Evolutionary conservation across 1,140 invertebrate genomes (phyloP).

Genomic region (Aphaenogaster rudis): DNA sequence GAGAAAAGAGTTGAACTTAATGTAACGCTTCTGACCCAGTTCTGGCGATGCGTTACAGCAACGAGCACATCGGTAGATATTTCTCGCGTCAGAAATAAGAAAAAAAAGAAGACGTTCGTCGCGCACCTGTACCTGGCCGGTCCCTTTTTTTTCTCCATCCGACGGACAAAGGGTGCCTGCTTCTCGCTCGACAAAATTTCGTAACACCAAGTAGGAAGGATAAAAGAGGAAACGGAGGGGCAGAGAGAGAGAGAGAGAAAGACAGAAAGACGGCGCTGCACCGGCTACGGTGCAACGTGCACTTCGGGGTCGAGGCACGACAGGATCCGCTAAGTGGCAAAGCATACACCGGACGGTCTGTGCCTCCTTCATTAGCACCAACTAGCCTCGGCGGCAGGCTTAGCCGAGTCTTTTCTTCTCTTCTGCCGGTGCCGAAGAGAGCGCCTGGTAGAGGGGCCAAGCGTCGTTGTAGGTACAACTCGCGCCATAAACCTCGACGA

Average conservation of each 20-base stretch:
- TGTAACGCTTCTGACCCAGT: constrained; percentile 4
- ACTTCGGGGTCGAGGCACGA: constrained; percentile 78
- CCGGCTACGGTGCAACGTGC: constrained; percentile 63
- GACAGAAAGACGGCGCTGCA: constrained; percentile 52
- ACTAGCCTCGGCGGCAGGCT: constrained; percentile 75
- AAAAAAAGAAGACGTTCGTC: neutral
- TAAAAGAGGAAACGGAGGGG: neutral
- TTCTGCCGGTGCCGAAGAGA: constrained; percentile 73
- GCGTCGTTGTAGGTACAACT: constrained; percentile 79
- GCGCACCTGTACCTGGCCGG: constrained; percentile 54
- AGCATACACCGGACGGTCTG: constrained; percentile 81
- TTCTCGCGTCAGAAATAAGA: constrained; percentile 21
- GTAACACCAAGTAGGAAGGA: constrained; percentile 72
- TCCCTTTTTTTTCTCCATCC: constrained; percentile 54
- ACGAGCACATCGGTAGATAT: constrained; percentile 25
- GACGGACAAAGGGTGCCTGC: constrained; percentile 73
- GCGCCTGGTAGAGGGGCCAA: constrained; percentile 64
- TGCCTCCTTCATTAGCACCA: constrained; percentile 85
- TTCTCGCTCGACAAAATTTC: constrained; percentile 76
- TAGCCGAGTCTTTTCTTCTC: constrained; percentile 77
- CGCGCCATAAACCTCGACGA: constrained; percentile 80
- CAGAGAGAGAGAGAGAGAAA: constrained; percentile 45
- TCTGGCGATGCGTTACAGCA: constrained; percentile 1
- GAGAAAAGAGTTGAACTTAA: neutral
- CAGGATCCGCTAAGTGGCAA: constrained; percentile 82